Evolutionary conservation across 2,888 invertebrate genomes (phyloP), one percentile per base, ranked within the genome.

Genomic region (Melanchra persicariae): DNA sequence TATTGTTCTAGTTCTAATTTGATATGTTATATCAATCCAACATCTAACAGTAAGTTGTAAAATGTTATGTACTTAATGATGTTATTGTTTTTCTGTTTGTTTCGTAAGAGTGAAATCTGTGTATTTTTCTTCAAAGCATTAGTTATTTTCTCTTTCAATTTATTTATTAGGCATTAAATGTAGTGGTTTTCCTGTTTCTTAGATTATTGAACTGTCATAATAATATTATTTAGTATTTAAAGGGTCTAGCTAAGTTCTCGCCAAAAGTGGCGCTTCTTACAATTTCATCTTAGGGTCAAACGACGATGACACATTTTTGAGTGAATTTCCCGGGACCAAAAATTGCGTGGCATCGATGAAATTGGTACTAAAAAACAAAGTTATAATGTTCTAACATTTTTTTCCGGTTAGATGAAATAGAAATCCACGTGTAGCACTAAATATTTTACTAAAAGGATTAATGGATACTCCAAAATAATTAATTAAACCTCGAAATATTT

Each of bases 41-140:
- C 69, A 71, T 67, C 54, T 68, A 51, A 43, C 26, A 57, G 84
- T 85, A 73, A 83, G 57, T 72, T 52, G 66, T 64, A 49, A 80
- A 63, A 57, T 67, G 30, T 59, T 66, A 72, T 79, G 60, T 69
- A 54, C 24, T 49, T 76, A 74, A 74, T 76, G 30, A 70, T 64
- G 49, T 70, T 65, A 72, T 81, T 76, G 60, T 73, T 64, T 65
- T 61, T 30, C 51, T 63, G 1, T 51, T 58, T 22, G 8, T 34
- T 59, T 61, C 52, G 66, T 61, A 73, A 79, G 2, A 79, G 52
- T 37, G 63, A 62, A 79, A 74, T 54, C 57, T 47, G 8, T 12
- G 19, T 59, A 22, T 40, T 4, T 63, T 26, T 59, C 12, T 47
- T 45, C 8, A 8, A 45, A 10, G 7, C 26, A 9, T 47, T 47